Conservation (phyloP, 2,888 invertebrate species). For the Acronicta psi region DNA sequence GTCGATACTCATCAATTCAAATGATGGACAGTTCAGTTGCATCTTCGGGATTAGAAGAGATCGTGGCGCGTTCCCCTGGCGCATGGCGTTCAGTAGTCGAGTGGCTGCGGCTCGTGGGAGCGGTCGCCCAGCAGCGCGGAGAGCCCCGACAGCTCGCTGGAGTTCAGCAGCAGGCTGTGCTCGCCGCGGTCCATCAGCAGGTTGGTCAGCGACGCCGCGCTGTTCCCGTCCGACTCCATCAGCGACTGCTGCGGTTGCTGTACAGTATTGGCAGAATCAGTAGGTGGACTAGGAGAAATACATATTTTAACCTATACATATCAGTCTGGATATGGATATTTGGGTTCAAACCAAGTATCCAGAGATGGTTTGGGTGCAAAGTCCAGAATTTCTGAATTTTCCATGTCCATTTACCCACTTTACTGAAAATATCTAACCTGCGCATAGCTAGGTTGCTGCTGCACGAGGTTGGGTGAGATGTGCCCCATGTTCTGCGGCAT, state of each 20-base stretch:
- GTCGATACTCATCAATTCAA: background rate
- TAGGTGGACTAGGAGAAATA: background rate
- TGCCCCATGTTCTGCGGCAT: conserved; percentile 60
- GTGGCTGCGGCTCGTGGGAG: conserved; percentile 8
- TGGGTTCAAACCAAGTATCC: too few relatives aligned
- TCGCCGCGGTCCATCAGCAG: conserved; percentile 67
- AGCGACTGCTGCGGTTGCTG: conserved; percentile 51
- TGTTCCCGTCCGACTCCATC: conserved; percentile 61
- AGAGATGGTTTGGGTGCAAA: too few relatives aligned
- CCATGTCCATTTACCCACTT: background rate
- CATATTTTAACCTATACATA: too few relatives aligned
- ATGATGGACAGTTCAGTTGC: background rate
- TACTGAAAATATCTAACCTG: conserved; percentile 50
- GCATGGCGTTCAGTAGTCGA: conserved; percentile 37
- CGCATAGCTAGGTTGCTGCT: conserved; percentile 56
- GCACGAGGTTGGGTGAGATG: conserved; percentile 57
- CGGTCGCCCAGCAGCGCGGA: conserved; percentile 59
- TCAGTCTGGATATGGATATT: too few relatives aligned
- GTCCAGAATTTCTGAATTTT: too few relatives aligned
- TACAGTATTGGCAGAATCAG: conserved; percentile 3
- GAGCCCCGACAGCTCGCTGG: conserved; percentile 86
- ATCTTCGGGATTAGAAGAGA: background rate
- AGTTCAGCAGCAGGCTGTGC: conserved; percentile 76
- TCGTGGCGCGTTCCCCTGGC: too few relatives aligned
- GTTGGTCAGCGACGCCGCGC: conserved; percentile 64